phyloP scores from a whole-genome alignment of 2,113 vertebrate genomes.

The Crocuta crocuta region DNA sequence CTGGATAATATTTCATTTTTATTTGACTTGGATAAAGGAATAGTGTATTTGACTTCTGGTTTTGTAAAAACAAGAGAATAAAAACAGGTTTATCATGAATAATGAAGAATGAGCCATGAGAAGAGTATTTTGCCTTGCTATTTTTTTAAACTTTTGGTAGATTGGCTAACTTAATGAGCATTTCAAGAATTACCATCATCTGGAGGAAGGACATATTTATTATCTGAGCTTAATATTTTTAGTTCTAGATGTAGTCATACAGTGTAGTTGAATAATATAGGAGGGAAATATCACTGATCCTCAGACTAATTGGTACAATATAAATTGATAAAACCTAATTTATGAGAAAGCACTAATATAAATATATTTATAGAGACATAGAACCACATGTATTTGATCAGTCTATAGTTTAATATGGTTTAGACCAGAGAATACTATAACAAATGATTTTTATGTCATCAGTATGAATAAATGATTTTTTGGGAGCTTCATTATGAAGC shows the following conservation, averaged over 20 bases:
- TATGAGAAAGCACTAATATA: constrained; percentile 31
- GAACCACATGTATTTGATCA: constrained; percentile 18
- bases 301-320: constrained; percentile 40
- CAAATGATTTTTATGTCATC: too few species aligned
- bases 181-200: constrained; percentile 24
- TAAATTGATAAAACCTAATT: not conserved
- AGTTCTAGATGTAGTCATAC: not conserved
- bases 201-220: not conserved
- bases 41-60: not conserved
- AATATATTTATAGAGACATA: constrained; percentile 14
- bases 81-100: constrained; percentile 17
- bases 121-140: not conserved
- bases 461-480: not conserved
- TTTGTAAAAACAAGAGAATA: constrained; percentile 27
- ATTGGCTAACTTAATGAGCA: constrained; percentile 23
- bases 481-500: constrained; percentile 37
- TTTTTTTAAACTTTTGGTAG: not conserved
- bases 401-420: constrained; percentile 5
- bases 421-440: not conserved
- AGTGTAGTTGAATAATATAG: constrained; percentile 16
- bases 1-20: constrained; percentile 14
- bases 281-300: not conserved
- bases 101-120: constrained; percentile 38
- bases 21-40: constrained; percentile 19
- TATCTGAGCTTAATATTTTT: constrained; percentile 40